Percentiles rank a stretch among this genome's conserved stretches.
phyloP scores from a whole-genome alignment of 23 tunicate species.

The Ascidia mentula region DNA sequence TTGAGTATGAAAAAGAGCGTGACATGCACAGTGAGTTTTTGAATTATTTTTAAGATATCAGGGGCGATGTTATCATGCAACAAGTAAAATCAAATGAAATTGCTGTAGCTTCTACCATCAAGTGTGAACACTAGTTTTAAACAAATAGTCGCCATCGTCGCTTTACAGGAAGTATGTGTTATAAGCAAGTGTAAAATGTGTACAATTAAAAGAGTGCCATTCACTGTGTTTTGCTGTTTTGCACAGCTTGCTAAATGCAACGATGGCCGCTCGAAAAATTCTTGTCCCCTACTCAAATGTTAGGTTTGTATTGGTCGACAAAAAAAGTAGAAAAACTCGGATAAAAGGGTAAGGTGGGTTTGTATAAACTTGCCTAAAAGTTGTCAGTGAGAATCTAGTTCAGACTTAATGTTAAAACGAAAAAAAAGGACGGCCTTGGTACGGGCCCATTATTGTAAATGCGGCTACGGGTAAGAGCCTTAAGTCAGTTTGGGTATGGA shows the following conservation, averaged over 20 bases:
- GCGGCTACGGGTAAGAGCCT: slow-evolving; percentile 22
- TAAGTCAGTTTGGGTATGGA: neutral
- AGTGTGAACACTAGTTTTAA: too few relatives aligned
- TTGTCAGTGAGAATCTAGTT: slow-evolving; percentile 12
- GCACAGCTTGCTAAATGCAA: neutral
- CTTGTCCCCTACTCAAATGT: slow-evolving; percentile 14
- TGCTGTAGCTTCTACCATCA: too few relatives aligned
- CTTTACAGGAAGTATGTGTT: too few relatives aligned
- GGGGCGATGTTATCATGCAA: too few relatives aligned
- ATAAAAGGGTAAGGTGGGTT: slow-evolving; percentile 68
- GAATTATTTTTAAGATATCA: neutral
- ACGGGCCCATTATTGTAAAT: neutral
- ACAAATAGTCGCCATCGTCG: too few relatives aligned
- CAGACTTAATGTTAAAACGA: neutral
- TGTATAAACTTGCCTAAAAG: slow-evolving; percentile 30
- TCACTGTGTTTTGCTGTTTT: slow-evolving; percentile 8
- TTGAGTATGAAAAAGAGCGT: slow-evolving; percentile 95
- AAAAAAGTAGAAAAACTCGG: slow-evolving; percentile 6
- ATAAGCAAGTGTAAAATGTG: too few relatives aligned
- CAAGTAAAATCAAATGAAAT: too few relatives aligned
- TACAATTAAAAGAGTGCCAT: too few relatives aligned
- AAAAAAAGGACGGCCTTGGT: neutral
- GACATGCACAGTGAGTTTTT: slow-evolving; percentile 98
- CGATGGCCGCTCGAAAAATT: neutral
- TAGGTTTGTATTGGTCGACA: slow-evolving; percentile 54